Evolutionary conservation across 2,888 invertebrate species (phyloP), one percentile per base, ranked within the genome.

Genomic region (Ischnura elegans): DNA sequence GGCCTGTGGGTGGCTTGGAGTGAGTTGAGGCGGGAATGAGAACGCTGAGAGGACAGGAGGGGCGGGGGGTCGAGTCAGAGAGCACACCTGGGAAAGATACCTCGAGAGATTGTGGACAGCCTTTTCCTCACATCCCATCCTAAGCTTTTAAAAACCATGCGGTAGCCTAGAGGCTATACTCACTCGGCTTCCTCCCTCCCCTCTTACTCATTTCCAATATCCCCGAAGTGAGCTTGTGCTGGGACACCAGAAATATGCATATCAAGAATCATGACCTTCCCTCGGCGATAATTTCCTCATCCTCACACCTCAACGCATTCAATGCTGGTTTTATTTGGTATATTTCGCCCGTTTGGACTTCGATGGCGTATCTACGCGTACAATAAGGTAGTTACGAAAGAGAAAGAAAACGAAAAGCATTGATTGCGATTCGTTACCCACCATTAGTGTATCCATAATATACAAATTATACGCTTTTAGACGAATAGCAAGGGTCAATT

Each of bases 21-120:
- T n/a, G 61, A 16, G 25, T 2, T 6, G 61, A 61, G 61, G 61
- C 61, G 61, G 61, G 61, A 61, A 61, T 61, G 61, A 61, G 87
- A n/a, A 36, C 36, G 51, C 51, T 87, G 29, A 51, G n/a, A n/a
- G n/a, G 86, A n/a, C 45, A n/a, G n/a, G 87, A n/a, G 21, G 19
- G 51, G 47, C 51, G 29, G 87, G n/a, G 19, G n/a, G 86, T 10
- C 45, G 87, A 36, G 87, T 13, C 29, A 29, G 51, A 47, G 36
- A 42, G 87, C 90, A 90, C 90, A 90, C 90, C 90, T 90, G 61
- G 90, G 66, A 51, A 19, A 51, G 51, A 90, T 43, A 42, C 61
- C 76, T 76, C 90, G 43, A 47, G 61, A 90, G 90, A 90, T 51
- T 61, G 61, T 36, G 36, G n/a, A 2, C 47, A 5, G 8, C 47